Conservation (phyloP, 2,113 vertebrate species). For the Nothoprocta perdicaria region DNA sequence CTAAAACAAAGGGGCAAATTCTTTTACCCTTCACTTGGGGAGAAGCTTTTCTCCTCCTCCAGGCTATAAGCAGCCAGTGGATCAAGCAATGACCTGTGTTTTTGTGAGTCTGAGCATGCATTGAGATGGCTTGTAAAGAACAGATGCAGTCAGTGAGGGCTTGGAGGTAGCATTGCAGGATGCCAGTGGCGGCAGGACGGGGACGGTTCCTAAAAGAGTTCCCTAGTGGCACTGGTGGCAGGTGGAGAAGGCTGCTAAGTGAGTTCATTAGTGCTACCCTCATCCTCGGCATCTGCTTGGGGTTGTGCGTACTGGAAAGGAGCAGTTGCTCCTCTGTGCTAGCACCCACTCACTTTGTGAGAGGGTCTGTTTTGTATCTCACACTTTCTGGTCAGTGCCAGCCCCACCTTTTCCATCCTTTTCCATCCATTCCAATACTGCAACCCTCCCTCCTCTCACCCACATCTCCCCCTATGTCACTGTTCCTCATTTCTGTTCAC, state of each 20-base stretch:
- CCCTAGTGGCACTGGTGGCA: neutral
- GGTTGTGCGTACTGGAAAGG: neutral
- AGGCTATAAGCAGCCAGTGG: neutral
- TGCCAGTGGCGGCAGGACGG: neutral
- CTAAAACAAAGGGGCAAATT: conserved; percentile 64
- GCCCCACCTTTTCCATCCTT: neutral
- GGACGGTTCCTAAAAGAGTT: neutral
- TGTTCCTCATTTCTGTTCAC: neutral
- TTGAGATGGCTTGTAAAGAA: neutral
- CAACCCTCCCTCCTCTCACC: neutral
- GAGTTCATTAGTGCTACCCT: neutral
- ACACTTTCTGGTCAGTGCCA: neutral
- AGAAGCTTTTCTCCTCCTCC: conserved; percentile 16
- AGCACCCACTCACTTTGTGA: neutral
- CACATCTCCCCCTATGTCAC: neutral
- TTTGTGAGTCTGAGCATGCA: conserved; percentile 18
- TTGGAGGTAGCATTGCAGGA: conserved; percentile 25
- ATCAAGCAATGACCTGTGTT: neutral
- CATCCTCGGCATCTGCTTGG: neutral
- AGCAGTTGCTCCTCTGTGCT: neutral
- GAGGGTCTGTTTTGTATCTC: neutral
- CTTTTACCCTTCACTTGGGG: conserved; percentile 36
- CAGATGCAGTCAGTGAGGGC: neutral
- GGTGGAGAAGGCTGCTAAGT: neutral
- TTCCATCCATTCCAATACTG: neutral